phyloP scores from a whole-genome alignment of 92 coral and sea anemone species.

The Epizoanthus rinbou region DNA sequence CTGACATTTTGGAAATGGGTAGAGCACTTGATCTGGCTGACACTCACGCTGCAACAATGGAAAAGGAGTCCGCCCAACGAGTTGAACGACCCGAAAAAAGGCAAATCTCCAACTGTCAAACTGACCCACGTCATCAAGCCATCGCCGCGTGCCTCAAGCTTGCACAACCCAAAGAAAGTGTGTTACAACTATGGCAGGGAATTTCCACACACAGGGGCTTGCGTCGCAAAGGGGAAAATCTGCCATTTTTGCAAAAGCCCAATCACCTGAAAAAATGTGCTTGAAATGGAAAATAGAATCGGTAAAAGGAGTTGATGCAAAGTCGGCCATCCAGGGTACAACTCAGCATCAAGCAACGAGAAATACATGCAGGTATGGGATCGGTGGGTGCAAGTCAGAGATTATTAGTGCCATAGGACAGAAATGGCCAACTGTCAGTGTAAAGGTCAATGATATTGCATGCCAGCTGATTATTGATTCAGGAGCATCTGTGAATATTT shows the following conservation, averaged over 20 bases:
- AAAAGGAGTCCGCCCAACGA: conserved; percentile 42
- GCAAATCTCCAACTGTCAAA: neutral
- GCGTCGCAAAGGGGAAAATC: conserved; percentile 43
- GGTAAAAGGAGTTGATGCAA: neutral
- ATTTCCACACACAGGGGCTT: conserved; percentile 19
- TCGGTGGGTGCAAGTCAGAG: neutral
- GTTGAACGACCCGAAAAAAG: neutral
- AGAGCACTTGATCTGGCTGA: conserved; percentile 49
- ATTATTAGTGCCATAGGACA: neutral
- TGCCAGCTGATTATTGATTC: conserved; percentile 22
- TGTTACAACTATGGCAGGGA: conserved; percentile 38
- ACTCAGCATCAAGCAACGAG: neutral
- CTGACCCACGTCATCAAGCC: neutral
- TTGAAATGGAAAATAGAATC: conserved; percentile 16
- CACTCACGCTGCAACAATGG: conserved; percentile 45
- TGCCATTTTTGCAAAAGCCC: conserved; percentile 39
- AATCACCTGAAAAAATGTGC: conserved; percentile 41
- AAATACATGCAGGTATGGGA: neutral
- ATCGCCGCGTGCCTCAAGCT: neutral
- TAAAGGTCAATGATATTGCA: conserved; percentile 11
- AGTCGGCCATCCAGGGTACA: neutral
- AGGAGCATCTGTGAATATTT: neutral
- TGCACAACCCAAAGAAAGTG: neutral
- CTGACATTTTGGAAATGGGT: conserved; percentile 44
- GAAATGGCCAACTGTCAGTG: neutral